Base-by-base conservation (phyloP, 2,888 invertebrate species). In the Norana najaformis region DNA sequence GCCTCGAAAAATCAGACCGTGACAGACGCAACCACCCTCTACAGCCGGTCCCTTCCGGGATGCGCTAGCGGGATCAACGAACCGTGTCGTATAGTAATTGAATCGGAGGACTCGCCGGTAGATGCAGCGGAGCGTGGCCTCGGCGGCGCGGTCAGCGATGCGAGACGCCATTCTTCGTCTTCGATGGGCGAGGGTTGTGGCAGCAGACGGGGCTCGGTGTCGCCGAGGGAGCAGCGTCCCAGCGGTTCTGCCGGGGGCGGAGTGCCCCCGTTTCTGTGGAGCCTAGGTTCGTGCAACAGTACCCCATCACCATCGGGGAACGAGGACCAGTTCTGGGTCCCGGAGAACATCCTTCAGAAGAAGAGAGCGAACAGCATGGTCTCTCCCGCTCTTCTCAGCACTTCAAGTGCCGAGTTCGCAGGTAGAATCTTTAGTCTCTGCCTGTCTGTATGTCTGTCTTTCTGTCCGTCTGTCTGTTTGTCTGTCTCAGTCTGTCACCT, bases 351-450 rank as follows among this genome's bases (percentile, higher is more conserved):
- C 37, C 36, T 85, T 35, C 85, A 36, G 85, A 85, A 85, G 85
- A 85, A 85, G 85, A 85, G 85, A 18, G 85, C 85, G 85, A 85
- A 85, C n/a, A 85, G 85, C 37, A 85, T 85, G 85, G 85, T 85
- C 4, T 85, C 85, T 36, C 85, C 85, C n/a, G 85, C 85, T 3
- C 35, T 85, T 23, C 85, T 85, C 85, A 37, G 85, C 85, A 85
- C 85, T 14, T 36, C 35, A 8, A 36, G 36, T 35, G 35, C 85
- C 30, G 85, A 85, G 37, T 85, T 85, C 36, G 35, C 13, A 85
- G 85, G 85, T 85, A n/a, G 23, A n/a, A 16, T 47, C 1, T 47
- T 47, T 23, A 23, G 69, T 69, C 69, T 16, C 69, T 11, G 13
- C 2, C 47, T n/a, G n/a, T n/a, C n/a, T n/a, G n/a, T n/a, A 47